phyloP scores from a whole-genome alignment of 2,888 invertebrate genomes.

The Erynnis tages region DNA sequence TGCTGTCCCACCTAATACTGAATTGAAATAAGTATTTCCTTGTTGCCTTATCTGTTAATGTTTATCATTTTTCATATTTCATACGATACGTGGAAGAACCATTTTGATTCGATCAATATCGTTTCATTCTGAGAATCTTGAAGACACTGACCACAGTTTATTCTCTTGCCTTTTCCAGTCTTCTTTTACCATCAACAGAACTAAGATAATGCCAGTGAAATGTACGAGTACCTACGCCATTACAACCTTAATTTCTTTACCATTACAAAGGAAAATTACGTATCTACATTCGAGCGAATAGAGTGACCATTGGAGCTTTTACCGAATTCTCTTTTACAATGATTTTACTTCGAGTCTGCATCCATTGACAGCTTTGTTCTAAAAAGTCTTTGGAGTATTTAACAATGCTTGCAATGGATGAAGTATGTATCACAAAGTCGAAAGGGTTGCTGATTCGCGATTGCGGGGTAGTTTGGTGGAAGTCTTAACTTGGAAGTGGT shows the following conservation, averaged over 20 bases:
- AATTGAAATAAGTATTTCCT: neutral
- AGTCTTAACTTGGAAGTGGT: constrained; percentile 24
- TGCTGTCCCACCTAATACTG: neutral
- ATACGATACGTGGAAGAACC: too few relatives aligned
- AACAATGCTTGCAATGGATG: neutral
- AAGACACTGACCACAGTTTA: too few relatives aligned
- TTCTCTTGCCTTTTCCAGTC: too few relatives aligned
- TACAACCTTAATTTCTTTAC: constrained; percentile 16
- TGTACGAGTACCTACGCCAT: constrained; percentile 9
- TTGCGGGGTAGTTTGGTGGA: neutral
- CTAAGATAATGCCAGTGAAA: constrained; percentile 3
- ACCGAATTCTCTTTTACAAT: neutral
- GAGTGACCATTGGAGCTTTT: constrained; percentile 4
- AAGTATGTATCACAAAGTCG: neutral
- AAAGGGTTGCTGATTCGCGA: neutral
- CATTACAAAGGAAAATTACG: constrained; percentile 19
- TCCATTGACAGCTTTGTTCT: neutral
- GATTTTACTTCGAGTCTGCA: neutral
- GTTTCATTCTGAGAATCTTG: too few relatives aligned
- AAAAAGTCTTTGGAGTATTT: neutral
- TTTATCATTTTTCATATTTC: too few relatives aligned
- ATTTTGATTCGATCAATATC: too few relatives aligned
- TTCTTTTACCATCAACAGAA: constrained; percentile 3
- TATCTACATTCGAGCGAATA: constrained; percentile 10
- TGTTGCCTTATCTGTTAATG: neutral